Conservation (phyloP, 2,797 vertebrate species). For the Scolopax bukidnonensis region DNA sequence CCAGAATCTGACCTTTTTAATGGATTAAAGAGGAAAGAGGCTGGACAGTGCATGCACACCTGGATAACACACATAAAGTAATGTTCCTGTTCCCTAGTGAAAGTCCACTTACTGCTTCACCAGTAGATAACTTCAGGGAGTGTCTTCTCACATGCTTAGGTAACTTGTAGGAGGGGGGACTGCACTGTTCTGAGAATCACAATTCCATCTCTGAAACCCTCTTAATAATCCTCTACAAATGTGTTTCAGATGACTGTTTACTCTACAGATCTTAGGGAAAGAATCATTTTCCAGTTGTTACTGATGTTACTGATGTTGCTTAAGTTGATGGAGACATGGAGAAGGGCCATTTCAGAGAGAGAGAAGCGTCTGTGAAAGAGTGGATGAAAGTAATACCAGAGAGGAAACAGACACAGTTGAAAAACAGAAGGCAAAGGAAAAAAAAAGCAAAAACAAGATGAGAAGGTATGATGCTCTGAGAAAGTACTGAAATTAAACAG, state of each 20-base stretch:
- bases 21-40: not conserved
- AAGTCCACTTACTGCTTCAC: not conserved
- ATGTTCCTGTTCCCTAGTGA: not conserved
- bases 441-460: not conserved
- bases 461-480: not conserved
- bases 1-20: not conserved
- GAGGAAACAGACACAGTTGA: not conserved
- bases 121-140: not conserved
- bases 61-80: not conserved
- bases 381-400: not conserved
- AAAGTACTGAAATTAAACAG: not conserved
- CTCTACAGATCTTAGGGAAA: not conserved
- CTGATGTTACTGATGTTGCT: not conserved
- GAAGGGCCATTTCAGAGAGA: not conserved
- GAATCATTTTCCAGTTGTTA: not conserved
- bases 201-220: not conserved
- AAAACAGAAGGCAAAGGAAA: not conserved
- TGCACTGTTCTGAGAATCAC: not conserved
- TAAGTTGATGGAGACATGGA: not conserved
- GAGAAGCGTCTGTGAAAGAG: not conserved
- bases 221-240: not conserved
- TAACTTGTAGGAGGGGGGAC: not conserved
- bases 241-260: not conserved
- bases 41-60: not conserved
- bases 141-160: not conserved